These are phyloP conservation scores for Aplodontia rufa DNA, from an alignment of 2,113 vertebrate species.

Conservation along the genomic window DNA sequence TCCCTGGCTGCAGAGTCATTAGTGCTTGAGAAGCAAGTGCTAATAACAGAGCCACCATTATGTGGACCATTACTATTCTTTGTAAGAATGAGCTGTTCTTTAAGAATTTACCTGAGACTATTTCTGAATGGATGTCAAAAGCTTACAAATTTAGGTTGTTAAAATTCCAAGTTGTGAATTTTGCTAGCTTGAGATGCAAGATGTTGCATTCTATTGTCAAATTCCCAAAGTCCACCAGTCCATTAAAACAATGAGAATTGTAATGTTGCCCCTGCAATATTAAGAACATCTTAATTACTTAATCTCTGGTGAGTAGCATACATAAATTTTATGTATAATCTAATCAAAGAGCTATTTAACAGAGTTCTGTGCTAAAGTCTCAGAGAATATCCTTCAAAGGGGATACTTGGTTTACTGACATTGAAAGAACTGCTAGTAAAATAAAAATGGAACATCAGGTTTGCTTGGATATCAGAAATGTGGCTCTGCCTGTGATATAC, in stretches of 20 bases:
- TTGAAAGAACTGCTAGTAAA: neutral
- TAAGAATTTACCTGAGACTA: constrained; percentile 35
- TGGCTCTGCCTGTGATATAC: neutral
- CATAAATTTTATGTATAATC: constrained; percentile 34
- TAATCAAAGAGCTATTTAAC: constrained; percentile 43
- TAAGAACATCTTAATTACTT: constrained; percentile 78
- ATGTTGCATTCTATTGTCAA: constrained; percentile 39
- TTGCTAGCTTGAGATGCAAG: constrained; percentile 32
- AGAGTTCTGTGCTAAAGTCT: constrained; percentile 20
- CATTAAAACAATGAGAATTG: constrained; percentile 66
- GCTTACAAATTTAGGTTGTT: constrained; percentile 9
- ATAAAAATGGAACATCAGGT: neutral
- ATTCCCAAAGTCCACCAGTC: constrained; percentile 33
- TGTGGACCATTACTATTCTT: neutral
- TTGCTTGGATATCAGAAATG: neutral
- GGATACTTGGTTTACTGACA: neutral
- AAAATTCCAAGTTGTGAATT: constrained; percentile 28
- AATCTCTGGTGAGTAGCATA: constrained; percentile 55
- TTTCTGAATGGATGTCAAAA: constrained; percentile 31
- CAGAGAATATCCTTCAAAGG: constrained; percentile 17
- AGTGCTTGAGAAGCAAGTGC: constrained; percentile 26
- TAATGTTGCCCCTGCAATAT: constrained; percentile 62
- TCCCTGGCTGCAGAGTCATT: neutral
- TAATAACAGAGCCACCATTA: constrained; percentile 33
- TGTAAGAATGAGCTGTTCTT: neutral